Evolutionary conservation across 2,113 vertebrate genomes (phyloP), one percentile per base, ranked within the genome.

Genomic region (Syrrhaptes paradoxus): DNA sequence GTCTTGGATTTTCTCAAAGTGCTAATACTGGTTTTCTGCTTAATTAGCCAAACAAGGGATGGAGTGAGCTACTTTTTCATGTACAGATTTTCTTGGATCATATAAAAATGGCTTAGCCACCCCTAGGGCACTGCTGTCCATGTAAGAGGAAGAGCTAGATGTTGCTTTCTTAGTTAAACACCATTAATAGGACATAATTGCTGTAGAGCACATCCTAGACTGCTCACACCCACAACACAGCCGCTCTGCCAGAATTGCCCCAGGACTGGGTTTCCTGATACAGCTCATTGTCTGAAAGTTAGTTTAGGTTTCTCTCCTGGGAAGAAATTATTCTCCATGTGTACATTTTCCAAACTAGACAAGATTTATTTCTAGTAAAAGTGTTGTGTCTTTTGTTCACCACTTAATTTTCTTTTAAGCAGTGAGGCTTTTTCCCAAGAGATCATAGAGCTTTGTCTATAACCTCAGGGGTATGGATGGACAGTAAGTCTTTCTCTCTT

Each of bases 1-100:
- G 31, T 41, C 73, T 95, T 85, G 52, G 22, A 66, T 95, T 94
- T 90, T 96, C 83, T 95, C 61, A 90, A 93, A 90, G 63, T 93
- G 48, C 65, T 90, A 75, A 92, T 41, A 43, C 46, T 68, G 48
- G 2, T 51, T 88, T 93, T 75, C 57, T 89, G n/a, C 45, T 89
- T 90, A 90, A 96, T 96, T 68, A 90, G 31, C 57, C 57, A 87
- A 81, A 78, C 32, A 90, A 62, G 36, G 41, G 52, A 9, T 46
- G 52, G 51, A 49, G 51, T 57, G 13, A 57, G 28, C n/a, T 77
- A 54, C 36, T 76, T 21, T 83, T 76, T 84, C 32, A 36, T 6
- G 21, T 34, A 13, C 51, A 93, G 67, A 7, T 83, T 34, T 86
- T 52, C 51, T 57, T 29, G 34, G 7, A 36, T 80, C 8, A 8